Evolutionary conservation across 2,797 vertebrate species (phyloP).

Genomic region (Margarornis squamiger): DNA sequence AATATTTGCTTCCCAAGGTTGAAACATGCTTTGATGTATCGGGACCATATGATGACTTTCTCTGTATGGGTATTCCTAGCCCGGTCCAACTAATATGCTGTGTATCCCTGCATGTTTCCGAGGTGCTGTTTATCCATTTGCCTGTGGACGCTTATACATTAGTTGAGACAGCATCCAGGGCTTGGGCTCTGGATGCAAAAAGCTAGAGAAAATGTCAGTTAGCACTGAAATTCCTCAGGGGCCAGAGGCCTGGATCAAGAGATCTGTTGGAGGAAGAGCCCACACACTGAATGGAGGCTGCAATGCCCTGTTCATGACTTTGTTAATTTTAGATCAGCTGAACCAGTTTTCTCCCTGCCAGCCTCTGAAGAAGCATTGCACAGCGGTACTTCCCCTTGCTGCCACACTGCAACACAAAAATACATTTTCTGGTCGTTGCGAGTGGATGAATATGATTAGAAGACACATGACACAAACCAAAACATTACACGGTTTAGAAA

Average conservation of each 20-base stretch:
- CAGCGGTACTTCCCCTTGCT: background rate
- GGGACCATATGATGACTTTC: background rate
- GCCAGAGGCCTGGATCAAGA: background rate
- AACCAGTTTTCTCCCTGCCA: background rate
- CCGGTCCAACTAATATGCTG: background rate
- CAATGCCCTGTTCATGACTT: background rate
- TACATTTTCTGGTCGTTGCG: background rate
- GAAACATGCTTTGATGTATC: background rate
- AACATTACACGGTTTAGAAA: background rate
- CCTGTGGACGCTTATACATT: background rate
- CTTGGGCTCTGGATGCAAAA: background rate
- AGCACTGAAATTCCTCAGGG: background rate
- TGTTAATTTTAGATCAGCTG: background rate
- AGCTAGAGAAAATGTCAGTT: background rate
- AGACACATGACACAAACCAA: background rate
- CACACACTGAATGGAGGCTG: background rate
- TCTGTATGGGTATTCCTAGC: background rate
- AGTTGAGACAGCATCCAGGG: background rate
- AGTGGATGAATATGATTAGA: background rate
- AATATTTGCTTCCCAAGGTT: background rate
- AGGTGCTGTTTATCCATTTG: background rate
- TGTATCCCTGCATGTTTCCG: background rate
- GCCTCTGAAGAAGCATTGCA: rapidly evolving
- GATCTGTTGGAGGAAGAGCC: background rate
- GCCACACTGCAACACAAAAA: background rate